phyloP scores from a whole-genome alignment of 2,797 vertebrate genomes.

The Lepus oiostolus region DNA sequence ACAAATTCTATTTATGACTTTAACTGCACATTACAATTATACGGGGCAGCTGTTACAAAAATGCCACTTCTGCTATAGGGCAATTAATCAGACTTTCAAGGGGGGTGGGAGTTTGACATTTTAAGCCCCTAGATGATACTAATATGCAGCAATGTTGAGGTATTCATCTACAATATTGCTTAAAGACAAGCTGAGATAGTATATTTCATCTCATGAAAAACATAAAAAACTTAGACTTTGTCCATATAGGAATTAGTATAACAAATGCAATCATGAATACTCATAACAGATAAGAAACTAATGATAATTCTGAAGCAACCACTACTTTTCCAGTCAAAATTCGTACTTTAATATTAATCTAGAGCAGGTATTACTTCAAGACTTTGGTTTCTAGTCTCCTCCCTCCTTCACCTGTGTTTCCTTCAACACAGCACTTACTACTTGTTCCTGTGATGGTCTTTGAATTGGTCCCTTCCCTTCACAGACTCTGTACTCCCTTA shows the following conservation, averaged over 20 bases:
- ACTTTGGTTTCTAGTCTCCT: background rate
- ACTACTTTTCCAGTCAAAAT: background rate
- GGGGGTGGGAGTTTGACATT: background rate
- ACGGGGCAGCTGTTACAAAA: background rate
- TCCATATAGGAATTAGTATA: background rate
- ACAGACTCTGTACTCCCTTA: background rate
- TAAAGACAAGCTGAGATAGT: background rate
- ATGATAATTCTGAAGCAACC: background rate
- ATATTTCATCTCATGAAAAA: background rate
- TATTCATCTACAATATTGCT: background rate
- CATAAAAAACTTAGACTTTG: background rate
- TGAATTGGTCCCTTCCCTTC: rapidly evolving
- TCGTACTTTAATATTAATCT: background rate
- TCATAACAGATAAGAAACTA: background rate
- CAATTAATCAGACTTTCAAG: background rate
- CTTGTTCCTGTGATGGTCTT: background rate
- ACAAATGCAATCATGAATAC: background rate
- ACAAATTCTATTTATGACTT: background rate
- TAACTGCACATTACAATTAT: background rate
- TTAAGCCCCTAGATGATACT: background rate
- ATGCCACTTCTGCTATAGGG: no score
- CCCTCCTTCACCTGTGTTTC: background rate
- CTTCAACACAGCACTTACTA: background rate
- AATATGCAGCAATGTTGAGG: background rate
- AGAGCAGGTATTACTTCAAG: background rate